phyloP scores from a whole-genome alignment of 2,888 invertebrate species.

The Aporophyla nigra region DNA sequence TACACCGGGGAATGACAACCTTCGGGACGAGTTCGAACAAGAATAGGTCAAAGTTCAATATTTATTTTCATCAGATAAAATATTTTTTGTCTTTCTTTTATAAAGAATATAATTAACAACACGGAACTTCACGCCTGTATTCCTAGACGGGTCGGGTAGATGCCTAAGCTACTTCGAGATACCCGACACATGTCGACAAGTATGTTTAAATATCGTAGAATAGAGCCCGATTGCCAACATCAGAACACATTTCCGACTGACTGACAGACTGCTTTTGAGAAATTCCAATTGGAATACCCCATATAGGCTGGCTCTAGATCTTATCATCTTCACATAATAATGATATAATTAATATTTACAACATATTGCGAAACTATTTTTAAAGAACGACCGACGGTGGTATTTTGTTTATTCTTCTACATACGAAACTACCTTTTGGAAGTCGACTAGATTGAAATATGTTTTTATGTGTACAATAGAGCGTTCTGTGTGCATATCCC shows the following conservation, averaged over 20 bases:
- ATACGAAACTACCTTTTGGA: too few species aligned
- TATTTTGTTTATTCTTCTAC: too few species aligned
- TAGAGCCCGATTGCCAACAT: background rate
- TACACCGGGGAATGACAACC: constrained; percentile 31
- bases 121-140: background rate
- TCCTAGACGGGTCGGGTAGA: too few species aligned
- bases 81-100: background rate
- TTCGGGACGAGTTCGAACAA: background rate
- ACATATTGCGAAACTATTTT: too few species aligned
- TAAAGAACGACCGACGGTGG: too few species aligned
- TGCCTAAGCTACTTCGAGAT: background rate
- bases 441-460: too few species aligned
- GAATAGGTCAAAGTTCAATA: constrained; percentile 20
- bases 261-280: background rate
- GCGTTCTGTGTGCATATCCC: too few species aligned
- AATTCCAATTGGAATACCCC: background rate
- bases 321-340: background rate
- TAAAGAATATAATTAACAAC: background rate
- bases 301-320: background rate
- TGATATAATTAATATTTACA: too few species aligned
- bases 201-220: background rate
- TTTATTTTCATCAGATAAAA: background rate
- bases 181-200: background rate
- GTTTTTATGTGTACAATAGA: too few species aligned
- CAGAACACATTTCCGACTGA: background rate